Evolutionary conservation across 2,888 invertebrate species (phyloP).

Genomic region (Cheilosia scutellata): DNA sequence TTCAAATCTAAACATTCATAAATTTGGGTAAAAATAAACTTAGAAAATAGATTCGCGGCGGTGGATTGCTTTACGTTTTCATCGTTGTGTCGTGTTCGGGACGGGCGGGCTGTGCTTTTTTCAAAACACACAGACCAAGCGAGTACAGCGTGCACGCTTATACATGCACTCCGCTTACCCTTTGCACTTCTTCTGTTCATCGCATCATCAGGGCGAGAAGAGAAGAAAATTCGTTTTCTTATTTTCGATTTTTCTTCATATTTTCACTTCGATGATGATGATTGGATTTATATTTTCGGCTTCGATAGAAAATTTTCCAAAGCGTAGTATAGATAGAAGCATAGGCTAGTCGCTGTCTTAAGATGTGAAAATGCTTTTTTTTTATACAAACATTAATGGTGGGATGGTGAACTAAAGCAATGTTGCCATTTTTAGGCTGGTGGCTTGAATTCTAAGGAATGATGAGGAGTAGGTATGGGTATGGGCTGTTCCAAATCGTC

Average conservation of each 20-base stretch:
- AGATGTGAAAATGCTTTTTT: neutral
- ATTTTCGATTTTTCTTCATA: conserved; percentile 3
- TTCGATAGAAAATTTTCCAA: neutral
- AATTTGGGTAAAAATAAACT: conserved; percentile 76
- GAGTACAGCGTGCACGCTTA: conserved; percentile 61
- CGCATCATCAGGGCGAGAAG: neutral
- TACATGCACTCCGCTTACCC: conserved; percentile 49
- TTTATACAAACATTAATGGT: neutral
- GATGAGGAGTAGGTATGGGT: no score
- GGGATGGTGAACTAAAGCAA: neutral
- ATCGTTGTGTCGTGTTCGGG: conserved; percentile 39
- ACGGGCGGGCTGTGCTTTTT: conserved; percentile 68
- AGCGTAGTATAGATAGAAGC: neutral
- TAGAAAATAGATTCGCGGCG: conserved; percentile 75
- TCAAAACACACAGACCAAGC: conserved; percentile 65
- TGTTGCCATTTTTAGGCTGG: neutral
- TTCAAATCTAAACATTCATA: conserved; percentile 76
- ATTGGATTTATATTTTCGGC: conserved; percentile 31
- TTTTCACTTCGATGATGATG: conserved; percentile 35
- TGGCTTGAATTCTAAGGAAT: neutral
- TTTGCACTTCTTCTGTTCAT: conserved; percentile 33
- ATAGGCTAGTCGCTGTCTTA: conserved; percentile 19
- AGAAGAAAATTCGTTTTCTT: conserved; percentile 38
- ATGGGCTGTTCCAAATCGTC: no score
- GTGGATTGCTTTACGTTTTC: conserved; percentile 67